A percentile compares a stretch with the other conserved stretches of the same genome.
Evolutionary conservation across 2,113 vertebrate genomes (phyloP).

Genomic region (Larimichthys polyactis): DNA sequence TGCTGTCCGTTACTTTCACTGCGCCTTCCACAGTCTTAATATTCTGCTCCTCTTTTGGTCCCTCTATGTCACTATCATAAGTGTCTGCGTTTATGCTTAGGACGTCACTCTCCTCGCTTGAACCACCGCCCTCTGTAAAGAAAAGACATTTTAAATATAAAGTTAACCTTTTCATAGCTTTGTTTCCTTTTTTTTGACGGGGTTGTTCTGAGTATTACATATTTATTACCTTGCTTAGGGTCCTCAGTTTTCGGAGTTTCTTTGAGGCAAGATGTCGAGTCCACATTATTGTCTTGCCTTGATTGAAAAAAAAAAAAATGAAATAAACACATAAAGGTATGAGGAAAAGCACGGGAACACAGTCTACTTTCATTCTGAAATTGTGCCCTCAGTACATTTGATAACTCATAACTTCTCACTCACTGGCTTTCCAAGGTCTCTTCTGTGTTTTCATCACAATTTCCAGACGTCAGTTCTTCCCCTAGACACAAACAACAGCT

Average conservation of each 20-base stretch:
- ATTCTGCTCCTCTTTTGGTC: slow-evolving; percentile 88
- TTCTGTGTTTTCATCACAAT: slow-evolving; percentile 8
- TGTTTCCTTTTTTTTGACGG: background rate
- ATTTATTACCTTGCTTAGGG: slow-evolving; percentile 88
- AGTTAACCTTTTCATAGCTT: background rate
- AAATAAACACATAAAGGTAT: background rate
- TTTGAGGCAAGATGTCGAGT: slow-evolving; percentile 89
- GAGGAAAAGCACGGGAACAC: background rate
- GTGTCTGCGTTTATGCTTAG: slow-evolving; percentile 97
- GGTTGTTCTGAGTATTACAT: background rate
- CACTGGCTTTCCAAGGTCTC: slow-evolving; percentile 68
- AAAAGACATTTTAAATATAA: slow-evolving; percentile 46
- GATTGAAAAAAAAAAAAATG: background rate
- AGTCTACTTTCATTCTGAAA: background rate
- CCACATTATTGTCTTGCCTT: slow-evolving; percentile 91
- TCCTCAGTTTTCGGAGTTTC: slow-evolving; percentile 86
- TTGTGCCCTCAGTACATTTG: background rate
- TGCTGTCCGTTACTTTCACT: slow-evolving; percentile 1
- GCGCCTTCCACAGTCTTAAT: slow-evolving; percentile 40
- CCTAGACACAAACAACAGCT: slow-evolving; percentile 53
- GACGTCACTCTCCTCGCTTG: slow-evolving; percentile 94
- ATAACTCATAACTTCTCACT: slow-evolving; percentile 36
- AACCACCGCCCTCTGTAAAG: slow-evolving; percentile 82
- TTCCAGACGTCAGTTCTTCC: slow-evolving; percentile 62
- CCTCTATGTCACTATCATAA: slow-evolving; percentile 97